Evolutionary conservation across 2,888 invertebrate species (phyloP).

Genomic region (Ectemnius cavifrons): DNA sequence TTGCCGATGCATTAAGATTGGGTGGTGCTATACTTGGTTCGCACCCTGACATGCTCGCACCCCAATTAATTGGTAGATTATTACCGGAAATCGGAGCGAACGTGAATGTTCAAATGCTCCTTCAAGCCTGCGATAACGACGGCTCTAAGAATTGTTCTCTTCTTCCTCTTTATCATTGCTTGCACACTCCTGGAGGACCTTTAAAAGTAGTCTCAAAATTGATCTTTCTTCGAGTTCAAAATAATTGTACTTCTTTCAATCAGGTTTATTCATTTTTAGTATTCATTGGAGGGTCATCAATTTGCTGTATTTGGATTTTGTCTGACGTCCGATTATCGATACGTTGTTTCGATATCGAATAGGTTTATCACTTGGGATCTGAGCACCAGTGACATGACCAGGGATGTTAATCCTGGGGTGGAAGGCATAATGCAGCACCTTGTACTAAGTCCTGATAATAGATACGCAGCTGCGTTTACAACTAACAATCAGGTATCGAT

Average conservation of each 20-base stretch:
- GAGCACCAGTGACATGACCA: slow-evolving; percentile 95
- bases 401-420: slow-evolving; percentile 94
- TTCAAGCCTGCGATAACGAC: slow-evolving; percentile 93
- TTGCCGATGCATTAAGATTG: slow-evolving; percentile 94
- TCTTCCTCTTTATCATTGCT: slow-evolving; percentile 95
- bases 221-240: not conserved
- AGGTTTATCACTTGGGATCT: slow-evolving; percentile 98
- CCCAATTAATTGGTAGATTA: slow-evolving; percentile 94
- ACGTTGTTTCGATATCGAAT: slow-evolving; percentile 97
- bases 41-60: slow-evolving; percentile 97
- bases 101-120: slow-evolving; percentile 90
- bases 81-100: slow-evolving; percentile 93
- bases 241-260: not conserved
- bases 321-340: slow-evolving; percentile 92
- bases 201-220: slow-evolving; percentile 84
- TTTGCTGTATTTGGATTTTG: slow-evolving; percentile 97
- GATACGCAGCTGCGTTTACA: slow-evolving; percentile 96
- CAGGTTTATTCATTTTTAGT: slow-evolving; percentile 79
- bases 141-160: slow-evolving; percentile 94
- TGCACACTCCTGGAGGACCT: slow-evolving; percentile 99
- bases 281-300: slow-evolving; percentile 98
- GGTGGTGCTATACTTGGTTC: slow-evolving; percentile 95
- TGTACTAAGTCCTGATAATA: slow-evolving; percentile 95
- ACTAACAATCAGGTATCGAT: slow-evolving; percentile 91
- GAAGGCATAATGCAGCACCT: slow-evolving; percentile 98